These are phyloP conservation scores for Antheraea mylitta DNA, from an alignment of 1,140 invertebrate genomes.

Conservation along the genomic window DNA sequence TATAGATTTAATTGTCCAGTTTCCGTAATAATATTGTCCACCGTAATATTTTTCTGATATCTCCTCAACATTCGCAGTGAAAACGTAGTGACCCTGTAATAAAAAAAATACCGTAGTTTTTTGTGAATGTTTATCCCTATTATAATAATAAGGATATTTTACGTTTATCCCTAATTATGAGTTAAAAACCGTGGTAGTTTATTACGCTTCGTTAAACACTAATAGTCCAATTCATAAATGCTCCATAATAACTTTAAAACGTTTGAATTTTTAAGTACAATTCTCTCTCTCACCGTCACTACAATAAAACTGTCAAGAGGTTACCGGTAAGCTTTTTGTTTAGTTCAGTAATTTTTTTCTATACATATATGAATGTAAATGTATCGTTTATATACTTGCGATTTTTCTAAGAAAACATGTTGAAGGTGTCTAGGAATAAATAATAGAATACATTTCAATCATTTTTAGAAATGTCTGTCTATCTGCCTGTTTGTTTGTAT, in stretches of 20 bases:
- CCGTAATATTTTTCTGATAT: constrained; percentile 17
- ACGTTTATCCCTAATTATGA: background rate
- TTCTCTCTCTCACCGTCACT: background rate
- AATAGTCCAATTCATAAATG: background rate
- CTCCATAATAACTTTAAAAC: background rate
- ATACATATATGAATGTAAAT: too few species aligned
- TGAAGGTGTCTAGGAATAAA: too few species aligned
- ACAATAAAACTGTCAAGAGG: background rate
- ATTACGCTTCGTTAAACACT: background rate
- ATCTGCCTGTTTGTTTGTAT: too few species aligned
- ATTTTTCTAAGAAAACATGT: too few species aligned
- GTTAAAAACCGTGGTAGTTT: background rate
- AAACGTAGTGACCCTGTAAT: constrained; percentile 24
- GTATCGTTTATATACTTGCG: too few species aligned
- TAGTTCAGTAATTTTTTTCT: too few species aligned
- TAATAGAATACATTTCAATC: too few species aligned
- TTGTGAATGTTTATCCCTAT: background rate
- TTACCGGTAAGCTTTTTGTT: too few species aligned
- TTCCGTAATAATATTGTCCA: constrained; percentile 20
- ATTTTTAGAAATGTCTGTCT: too few species aligned
- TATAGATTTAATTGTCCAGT: constrained; percentile 18
- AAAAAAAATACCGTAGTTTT: background rate
- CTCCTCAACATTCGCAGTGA: constrained; percentile 11
- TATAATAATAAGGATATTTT: background rate
- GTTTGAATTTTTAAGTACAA: background rate